Conservation (phyloP, 2,797 vertebrate species). For the Prionace glauca region DNA sequence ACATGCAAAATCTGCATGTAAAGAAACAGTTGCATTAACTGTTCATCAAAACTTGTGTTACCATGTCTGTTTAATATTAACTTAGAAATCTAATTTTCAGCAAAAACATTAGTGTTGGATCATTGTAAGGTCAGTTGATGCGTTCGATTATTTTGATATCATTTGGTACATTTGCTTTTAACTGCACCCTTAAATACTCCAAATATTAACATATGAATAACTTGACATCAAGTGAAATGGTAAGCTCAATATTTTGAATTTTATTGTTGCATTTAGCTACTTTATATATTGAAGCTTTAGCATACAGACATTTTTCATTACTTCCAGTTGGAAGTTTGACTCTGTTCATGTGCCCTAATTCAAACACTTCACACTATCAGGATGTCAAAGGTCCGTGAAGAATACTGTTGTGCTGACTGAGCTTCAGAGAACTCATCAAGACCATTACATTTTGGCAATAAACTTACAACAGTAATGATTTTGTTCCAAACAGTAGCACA, state of each 20-base stretch:
- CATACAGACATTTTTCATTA: not conserved
- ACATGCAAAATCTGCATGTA: not conserved
- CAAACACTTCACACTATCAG: not conserved
- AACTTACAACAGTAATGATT: not conserved
- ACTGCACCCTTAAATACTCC: not conserved
- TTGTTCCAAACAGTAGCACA: not conserved
- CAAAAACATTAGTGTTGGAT: not conserved
- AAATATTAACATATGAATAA: not conserved
- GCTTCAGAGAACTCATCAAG: not conserved
- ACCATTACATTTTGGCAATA: slow-evolving; percentile 2
- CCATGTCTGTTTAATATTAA: not conserved
- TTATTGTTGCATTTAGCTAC: not conserved
- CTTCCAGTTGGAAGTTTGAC: not conserved
- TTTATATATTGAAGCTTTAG: not conserved
- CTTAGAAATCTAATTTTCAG: not conserved
- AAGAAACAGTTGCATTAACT: not conserved
- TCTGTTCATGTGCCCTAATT: not conserved
- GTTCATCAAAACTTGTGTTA: not conserved
- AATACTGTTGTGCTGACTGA: not conserved
- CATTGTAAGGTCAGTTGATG: not conserved
- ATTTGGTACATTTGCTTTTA: not conserved
- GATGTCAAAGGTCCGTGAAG: not conserved
- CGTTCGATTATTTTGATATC: not conserved
- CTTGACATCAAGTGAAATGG: not conserved
- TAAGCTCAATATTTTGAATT: not conserved